phyloP scores from a whole-genome alignment of 2,888 invertebrate genomes.

The Andrena camellia region DNA sequence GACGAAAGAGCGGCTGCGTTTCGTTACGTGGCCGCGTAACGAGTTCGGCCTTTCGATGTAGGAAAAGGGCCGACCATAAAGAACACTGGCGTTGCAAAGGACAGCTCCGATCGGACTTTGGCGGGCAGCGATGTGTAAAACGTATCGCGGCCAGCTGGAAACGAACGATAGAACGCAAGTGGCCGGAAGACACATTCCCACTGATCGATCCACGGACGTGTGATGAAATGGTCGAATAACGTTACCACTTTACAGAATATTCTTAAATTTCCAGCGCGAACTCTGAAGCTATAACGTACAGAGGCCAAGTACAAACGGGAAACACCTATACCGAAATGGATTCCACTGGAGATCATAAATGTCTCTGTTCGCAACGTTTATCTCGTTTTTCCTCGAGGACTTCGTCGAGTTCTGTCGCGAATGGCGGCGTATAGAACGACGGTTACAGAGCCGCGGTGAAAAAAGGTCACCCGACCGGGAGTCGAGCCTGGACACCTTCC shows the following conservation, averaged over 20 bases:
- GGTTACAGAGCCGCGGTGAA: background rate
- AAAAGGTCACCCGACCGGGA: constrained; percentile 6
- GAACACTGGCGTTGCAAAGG: constrained; percentile 27
- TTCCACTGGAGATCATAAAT: constrained; percentile 26
- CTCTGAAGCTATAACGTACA: background rate
- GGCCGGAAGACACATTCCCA: background rate
- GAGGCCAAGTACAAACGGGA: background rate
- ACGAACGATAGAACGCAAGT: constrained; percentile 3
- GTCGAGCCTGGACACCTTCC: constrained; percentile 28
- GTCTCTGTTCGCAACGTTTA: background rate
- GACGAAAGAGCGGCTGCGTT: constrained; percentile 52
- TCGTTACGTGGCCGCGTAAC: constrained; percentile 43
- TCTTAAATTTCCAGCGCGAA: background rate
- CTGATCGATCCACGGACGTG: background rate
- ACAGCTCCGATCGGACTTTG: constrained; percentile 27
- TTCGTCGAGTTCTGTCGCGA: background rate
- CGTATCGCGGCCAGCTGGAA: constrained; percentile 16
- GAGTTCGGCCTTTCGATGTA: constrained; percentile 42
- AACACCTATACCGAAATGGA: constrained; percentile 5
- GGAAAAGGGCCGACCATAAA: constrained; percentile 44
- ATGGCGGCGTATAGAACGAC: background rate
- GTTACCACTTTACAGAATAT: too few species aligned
- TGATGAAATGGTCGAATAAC: constrained; percentile 1
- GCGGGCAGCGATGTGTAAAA: constrained; percentile 17
- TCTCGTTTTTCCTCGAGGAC: background rate